Conservation (phyloP, 2,113 vertebrate genomes). For the Colinus virginianus region DNA sequence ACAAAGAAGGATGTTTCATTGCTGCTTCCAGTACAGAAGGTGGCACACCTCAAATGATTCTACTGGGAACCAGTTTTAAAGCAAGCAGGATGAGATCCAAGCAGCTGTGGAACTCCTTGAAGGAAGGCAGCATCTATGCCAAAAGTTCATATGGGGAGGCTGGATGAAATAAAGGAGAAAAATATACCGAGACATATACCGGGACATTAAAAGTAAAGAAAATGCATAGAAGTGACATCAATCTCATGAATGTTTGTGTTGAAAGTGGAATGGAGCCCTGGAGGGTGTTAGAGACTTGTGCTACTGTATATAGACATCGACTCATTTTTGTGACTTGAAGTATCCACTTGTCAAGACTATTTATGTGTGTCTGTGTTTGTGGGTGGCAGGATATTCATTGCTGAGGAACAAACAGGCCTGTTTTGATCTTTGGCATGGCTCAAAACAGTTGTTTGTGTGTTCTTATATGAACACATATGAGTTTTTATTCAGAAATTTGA, state of each 20-base stretch:
- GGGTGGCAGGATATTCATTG: background rate
- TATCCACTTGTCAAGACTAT: background rate
- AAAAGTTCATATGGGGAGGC: background rate
- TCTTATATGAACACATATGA: background rate
- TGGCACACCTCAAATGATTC: background rate
- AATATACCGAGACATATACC: background rate
- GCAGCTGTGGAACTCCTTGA: background rate
- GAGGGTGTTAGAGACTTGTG: background rate
- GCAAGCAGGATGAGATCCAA: background rate
- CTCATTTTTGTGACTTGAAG: background rate
- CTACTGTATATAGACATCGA: background rate
- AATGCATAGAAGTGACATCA: background rate
- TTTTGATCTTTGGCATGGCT: background rate
- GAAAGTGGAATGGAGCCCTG: background rate
- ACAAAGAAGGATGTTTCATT: background rate
- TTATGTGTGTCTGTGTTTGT: background rate
- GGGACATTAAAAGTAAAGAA: background rate
- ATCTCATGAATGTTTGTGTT: background rate
- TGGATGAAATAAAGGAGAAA: background rate
- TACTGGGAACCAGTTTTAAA: background rate
- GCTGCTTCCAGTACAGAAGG: background rate
- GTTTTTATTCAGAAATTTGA: background rate
- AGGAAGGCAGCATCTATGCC: background rate
- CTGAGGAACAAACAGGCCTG: background rate
- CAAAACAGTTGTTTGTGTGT: background rate